phyloP scores from a whole-genome alignment of 2,113 vertebrate genomes.

The Mesoclemmys tuberculata region DNA sequence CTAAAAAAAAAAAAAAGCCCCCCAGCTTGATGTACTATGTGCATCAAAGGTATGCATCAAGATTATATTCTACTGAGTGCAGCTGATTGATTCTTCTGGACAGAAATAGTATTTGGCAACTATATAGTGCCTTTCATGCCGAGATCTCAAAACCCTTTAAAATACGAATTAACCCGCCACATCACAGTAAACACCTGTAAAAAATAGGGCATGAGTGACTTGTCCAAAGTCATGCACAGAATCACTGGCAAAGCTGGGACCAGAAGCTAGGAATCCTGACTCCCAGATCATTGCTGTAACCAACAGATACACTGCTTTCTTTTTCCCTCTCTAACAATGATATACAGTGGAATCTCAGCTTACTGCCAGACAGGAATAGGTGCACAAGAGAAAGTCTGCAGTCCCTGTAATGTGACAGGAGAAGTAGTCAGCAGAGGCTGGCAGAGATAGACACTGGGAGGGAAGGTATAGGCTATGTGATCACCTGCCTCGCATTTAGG shows the following conservation, averaged over 20 bases:
- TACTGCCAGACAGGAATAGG: not conserved
- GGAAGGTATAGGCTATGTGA: not conserved
- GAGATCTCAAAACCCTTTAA: rapidly evolving
- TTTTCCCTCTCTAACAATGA: not conserved
- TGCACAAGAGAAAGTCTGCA: not conserved
- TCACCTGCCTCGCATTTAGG: not conserved
- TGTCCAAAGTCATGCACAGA: not conserved
- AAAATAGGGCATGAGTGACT: not conserved
- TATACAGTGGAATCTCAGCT: not conserved
- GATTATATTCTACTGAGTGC: not conserved
- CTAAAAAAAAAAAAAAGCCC: not conserved
- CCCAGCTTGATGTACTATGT: not conserved
- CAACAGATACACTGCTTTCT: rapidly evolving
- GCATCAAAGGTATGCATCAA: not conserved
- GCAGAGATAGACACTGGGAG: not conserved
- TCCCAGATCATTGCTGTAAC: not conserved
- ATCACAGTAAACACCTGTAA: not conserved
- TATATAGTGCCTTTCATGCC: rapidly evolving
- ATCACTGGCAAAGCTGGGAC: not conserved
- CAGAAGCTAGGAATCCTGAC: not conserved
- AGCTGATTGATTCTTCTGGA: not conserved
- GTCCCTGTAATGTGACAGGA: not conserved
- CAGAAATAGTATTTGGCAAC: not conserved
- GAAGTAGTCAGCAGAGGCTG: not conserved
- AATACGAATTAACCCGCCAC: not conserved